Evolutionary conservation across 2,797 vertebrate genomes (phyloP).

Genomic region (Parauchenoglanis punctatus): DNA sequence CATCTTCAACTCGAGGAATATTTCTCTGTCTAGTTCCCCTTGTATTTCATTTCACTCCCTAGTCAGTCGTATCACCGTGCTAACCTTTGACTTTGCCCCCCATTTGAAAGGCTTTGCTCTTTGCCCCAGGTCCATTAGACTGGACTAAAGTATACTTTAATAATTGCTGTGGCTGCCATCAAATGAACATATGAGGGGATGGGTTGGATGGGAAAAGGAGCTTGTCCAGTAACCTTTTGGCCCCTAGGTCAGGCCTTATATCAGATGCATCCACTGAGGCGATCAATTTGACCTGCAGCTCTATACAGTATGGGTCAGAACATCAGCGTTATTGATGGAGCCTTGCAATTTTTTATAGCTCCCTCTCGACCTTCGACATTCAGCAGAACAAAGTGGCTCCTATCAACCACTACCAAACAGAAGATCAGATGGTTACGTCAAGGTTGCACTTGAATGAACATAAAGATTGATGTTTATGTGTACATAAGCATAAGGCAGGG

Average conservation of each 20-base stretch:
- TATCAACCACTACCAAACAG: slow-evolving; percentile 15
- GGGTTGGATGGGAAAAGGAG: slow-evolving; percentile 64
- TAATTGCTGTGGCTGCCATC: slow-evolving; percentile 77
- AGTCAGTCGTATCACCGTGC: slow-evolving; percentile 64
- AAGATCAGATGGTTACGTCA: slow-evolving; percentile 70
- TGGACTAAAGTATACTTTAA: slow-evolving; percentile 81
- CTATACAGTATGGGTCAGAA: slow-evolving; percentile 79
- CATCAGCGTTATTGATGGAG: slow-evolving; percentile 78
- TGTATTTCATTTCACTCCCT: slow-evolving; percentile 55
- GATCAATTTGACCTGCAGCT: slow-evolving; percentile 58
- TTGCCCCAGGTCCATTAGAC: slow-evolving; percentile 80
- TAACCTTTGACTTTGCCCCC: slow-evolving; percentile 79
- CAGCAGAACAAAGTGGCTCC: slow-evolving; percentile 66
- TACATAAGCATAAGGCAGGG: neutral
- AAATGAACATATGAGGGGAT: slow-evolving; percentile 76
- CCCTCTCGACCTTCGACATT: slow-evolving; percentile 77
- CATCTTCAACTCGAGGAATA: neutral
- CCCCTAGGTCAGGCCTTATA: slow-evolving; percentile 73
- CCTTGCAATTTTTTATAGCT: slow-evolving; percentile 78
- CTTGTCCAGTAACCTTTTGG: slow-evolving; percentile 78
- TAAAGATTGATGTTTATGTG: slow-evolving; percentile 38
- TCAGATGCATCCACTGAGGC: slow-evolving; percentile 58
- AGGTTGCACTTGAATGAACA: slow-evolving; percentile 52
- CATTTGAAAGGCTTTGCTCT: slow-evolving; percentile 78
- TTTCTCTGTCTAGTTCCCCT: slow-evolving; percentile 9